A percentile compares a stretch with the other conserved stretches of the same genome.
Conservation (phyloP, 2,888 invertebrate genomes). For the Drosophila paracracens region DNA sequence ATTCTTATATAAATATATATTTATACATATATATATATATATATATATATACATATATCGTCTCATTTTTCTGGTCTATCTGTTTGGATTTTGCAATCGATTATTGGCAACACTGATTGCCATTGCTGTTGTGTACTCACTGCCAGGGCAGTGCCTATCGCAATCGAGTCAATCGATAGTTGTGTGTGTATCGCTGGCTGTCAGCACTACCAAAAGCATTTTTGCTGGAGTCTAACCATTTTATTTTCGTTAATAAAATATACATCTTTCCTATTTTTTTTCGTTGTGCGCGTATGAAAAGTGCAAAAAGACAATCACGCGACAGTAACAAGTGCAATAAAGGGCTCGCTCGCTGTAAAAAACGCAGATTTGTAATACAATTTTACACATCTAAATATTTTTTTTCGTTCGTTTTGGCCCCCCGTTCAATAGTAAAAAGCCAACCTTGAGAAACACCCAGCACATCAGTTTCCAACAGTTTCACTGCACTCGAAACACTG, state of each 20-base stretch:
- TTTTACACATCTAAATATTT: conserved; percentile 64
- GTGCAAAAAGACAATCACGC: conserved; percentile 43
- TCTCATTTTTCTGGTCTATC: neutral
- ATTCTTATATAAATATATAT: neutral
- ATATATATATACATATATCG: neutral
- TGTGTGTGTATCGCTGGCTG: conserved; percentile 39
- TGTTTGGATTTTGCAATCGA: neutral
- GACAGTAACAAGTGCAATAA: conserved; percentile 42
- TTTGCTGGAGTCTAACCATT: conserved; percentile 77
- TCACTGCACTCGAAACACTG: conserved; percentile 45
- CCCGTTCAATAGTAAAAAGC: conserved; percentile 70
- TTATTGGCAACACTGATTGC: conserved; percentile 13
- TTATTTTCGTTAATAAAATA: conserved; percentile 80
- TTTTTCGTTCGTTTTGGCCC: conserved; percentile 59
- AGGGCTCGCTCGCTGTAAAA: conserved; percentile 30
- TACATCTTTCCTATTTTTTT: conserved; percentile 72
- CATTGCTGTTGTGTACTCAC: neutral
- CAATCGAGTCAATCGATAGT: conserved; percentile 30
- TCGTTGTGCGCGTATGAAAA: conserved; percentile 62
- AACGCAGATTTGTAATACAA: conserved; percentile 53
- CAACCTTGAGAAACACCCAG: conserved; percentile 79
- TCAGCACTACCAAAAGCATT: conserved; percentile 63
- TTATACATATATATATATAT: neutral
- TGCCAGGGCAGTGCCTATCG: conserved; percentile 7
- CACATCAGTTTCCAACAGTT: conserved; percentile 70